Evolutionary conservation across 2,888 invertebrate species (phyloP), one percentile per base, ranked within the genome.

Genomic region (Drosophila subsilvestris): DNA sequence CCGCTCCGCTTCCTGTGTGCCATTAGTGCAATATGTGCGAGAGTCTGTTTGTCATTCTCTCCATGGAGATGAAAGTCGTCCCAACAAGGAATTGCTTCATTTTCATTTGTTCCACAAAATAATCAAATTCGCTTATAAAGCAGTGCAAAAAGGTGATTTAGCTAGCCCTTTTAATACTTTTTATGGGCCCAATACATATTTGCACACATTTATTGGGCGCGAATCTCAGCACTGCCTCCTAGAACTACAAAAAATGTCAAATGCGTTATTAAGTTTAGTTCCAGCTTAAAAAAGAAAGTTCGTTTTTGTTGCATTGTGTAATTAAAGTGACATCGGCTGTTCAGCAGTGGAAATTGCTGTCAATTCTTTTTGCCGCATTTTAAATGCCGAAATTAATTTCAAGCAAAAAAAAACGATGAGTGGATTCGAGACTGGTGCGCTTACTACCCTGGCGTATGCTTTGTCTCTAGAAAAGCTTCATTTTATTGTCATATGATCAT

Each of bases 301-400:
- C 29, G 3, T 1, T 32, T 32, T 12, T 32, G 32, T 32, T 32
- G 32, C 12, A 32, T 37, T 20, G 37, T 79, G 76, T 82, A 86
- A 86, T 86, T 84, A 82, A 86, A 86, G 84, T 84, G n/a, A n/a
- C n/a, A n/a, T 74, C 80, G 61, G 66, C 76, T 57, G 63, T 61
- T 54, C 51, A 49, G 45, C 61, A 65, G 45, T 51, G 70, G 77
- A 79, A 86, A 85, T 84, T 78, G 86, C 80, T 78, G 78, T 72
- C 86, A 85, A 86, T 85, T 86, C 82, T 86, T 86, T 85, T 82
- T 85, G 85, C 76, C 82, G 76, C 85, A 83, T 85, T 86, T 86
- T 82, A 86, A 86, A 86, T 86, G 86, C 84, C 79, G 78, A 82
- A 80, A 86, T 84, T 86, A 80, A 86, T 86, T 86, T 80, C 76